phyloP scores from a whole-genome alignment of 2,113 vertebrate species.

The Sarotherodon lohbergeri region DNA sequence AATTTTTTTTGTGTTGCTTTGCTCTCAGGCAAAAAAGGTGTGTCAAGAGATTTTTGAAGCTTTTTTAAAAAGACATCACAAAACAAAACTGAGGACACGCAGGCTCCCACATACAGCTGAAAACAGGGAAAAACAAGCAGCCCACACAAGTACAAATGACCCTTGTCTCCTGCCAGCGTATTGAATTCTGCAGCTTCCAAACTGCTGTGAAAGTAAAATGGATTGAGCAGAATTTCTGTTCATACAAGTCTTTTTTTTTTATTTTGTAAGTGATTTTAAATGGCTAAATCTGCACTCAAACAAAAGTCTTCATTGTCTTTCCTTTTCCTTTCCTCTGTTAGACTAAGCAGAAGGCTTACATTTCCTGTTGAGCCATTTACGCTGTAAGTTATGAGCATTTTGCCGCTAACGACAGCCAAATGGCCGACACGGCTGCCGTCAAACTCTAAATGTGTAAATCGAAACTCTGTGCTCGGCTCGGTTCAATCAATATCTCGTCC shows the following conservation, averaged over 20 bases:
- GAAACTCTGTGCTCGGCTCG: constrained; percentile 35
- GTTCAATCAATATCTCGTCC: constrained; percentile 57
- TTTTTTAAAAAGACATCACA: neutral
- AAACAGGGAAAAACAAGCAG: neutral
- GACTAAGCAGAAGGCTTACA: neutral
- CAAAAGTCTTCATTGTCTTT: neutral
- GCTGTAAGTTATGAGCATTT: constrained; percentile 49
- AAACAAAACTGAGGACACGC: neutral
- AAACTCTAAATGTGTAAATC: constrained; percentile 63
- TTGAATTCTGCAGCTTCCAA: neutral
- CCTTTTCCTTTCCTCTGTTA: neutral
- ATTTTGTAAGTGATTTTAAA: neutral
- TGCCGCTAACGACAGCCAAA: constrained; percentile 47
- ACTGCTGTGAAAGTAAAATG: neutral
- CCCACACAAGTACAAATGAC: constrained; percentile 10
- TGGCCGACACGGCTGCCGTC: constrained; percentile 47
- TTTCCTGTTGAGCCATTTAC: constrained; percentile 36
- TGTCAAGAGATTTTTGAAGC: neutral
- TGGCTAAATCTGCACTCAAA: neutral
- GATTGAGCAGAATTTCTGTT: neutral
- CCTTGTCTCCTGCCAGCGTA: neutral
- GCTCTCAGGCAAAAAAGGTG: neutral
- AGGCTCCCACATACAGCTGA: constrained; percentile 4
- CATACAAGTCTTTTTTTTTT: neutral
- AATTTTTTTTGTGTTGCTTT: neutral